Evolutionary conservation across 2,888 invertebrate genomes (phyloP).

Genomic region (Pammene fasciana): DNA sequence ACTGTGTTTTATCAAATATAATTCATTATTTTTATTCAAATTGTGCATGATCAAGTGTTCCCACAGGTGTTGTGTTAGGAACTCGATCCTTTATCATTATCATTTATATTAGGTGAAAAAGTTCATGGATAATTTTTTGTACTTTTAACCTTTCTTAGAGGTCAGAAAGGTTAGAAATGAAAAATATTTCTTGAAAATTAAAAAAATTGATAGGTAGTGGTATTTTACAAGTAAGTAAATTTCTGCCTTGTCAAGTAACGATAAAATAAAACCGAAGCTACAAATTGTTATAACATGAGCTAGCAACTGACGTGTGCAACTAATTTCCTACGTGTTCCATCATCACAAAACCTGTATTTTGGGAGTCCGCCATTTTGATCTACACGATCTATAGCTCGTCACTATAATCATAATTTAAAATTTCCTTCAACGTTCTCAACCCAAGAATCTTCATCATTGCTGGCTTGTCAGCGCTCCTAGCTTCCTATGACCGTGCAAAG

Average conservation of each 20-base stretch:
- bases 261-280: slow-evolving; percentile 16
- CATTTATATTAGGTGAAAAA: neutral
- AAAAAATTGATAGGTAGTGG: neutral
- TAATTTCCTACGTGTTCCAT: slow-evolving; percentile 67
- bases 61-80: slow-evolving; percentile 24
- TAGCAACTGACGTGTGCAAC: slow-evolving; percentile 50
- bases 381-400: slow-evolving; percentile 72
- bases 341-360: slow-evolving; percentile 76
- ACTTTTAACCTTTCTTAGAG: too few species aligned
- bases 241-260: neutral
- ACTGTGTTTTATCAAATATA: slow-evolving; percentile 42
- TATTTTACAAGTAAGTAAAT: too few species aligned
- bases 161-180: too few species aligned
- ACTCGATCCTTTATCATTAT: slow-evolving; percentile 19
- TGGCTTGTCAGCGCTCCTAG: neutral
- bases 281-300: slow-evolving; percentile 39
- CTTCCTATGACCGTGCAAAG: slow-evolving; percentile 30
- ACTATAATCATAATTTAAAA: slow-evolving; percentile 58
- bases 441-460: slow-evolving; percentile 47
- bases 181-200: neutral
- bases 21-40: slow-evolving; percentile 52
- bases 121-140: too few species aligned
- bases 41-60: slow-evolving; percentile 40
- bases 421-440: slow-evolving; percentile 27
- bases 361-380: slow-evolving; percentile 76